Evolutionary conservation across 2,888 invertebrate genomes (phyloP), one percentile per base, ranked within the genome.

Genomic region (Mythimna lalbum): DNA sequence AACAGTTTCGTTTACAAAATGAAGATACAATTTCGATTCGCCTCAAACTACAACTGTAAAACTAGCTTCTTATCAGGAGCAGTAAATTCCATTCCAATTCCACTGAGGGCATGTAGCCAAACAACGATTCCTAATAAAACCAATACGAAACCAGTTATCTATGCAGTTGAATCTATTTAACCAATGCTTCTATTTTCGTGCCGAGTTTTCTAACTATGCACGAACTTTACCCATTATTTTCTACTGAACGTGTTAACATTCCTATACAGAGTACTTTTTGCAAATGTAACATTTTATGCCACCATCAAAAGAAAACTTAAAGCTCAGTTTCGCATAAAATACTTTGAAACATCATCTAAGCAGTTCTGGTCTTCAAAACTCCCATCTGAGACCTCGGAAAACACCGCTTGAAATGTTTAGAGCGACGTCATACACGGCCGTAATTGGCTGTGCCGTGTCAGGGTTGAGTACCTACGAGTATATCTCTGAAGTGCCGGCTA

Each of bases 381-480:
- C 6, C 47, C 57, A 74, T 69, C 69, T 63, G 23, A 52, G 57
- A 21, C 10, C 27, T 61, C 53, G 31, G 33, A 27, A 47, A 69
- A 65, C 49, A 66, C 31, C 69, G 70, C 77, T 83, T 71, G 53
- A 69, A 57, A 60, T 62, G 47, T 60, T 67, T 57, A 71, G 71
- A 76, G 67, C 57, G 21, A 57, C 57, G 59, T 70, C 74, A 73
- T 56, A 71, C 67, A 69, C 83, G 72, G 39, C 33, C 60, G 56
- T 81, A 85, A 83, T 83, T 79, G 71, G 68, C 52, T 31, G 4
- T 10, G 27, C 53, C 49, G 52, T 81, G 69, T 68, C 79, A 68
- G 68, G 59, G 63, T 68, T 70, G 50, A 76, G 62, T 63, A n/a
- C n/a, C n/a, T n/a, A 61, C 19, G 49, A 76, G 62, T 63, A 61